Evolutionary conservation across 1,140 invertebrate genomes (phyloP).

Genomic region (Drosophila athabasca): DNA sequence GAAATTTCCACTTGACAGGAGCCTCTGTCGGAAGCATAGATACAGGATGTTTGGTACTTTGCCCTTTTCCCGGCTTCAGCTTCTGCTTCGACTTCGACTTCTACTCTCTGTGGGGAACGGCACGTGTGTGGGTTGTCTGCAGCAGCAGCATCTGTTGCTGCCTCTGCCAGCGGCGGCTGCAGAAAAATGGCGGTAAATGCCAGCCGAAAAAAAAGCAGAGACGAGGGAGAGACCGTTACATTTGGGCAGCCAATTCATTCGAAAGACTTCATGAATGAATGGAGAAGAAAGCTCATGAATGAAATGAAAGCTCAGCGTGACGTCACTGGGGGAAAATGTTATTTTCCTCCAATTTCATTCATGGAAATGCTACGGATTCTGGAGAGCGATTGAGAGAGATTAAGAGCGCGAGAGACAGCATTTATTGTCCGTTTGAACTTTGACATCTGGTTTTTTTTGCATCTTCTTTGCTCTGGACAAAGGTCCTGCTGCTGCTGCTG

Average conservation of each 20-base stretch:
- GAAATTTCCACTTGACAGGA: conserved; percentile 41
- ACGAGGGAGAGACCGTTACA: no score
- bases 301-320: conserved; percentile 64
- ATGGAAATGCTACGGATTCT: conserved; percentile 10
- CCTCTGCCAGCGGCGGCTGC: conserved; percentile 1
- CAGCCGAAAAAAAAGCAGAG: conserved; percentile 5
- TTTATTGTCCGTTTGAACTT: conserved; percentile 46
- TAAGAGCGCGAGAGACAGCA: neutral
- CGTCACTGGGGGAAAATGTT: conserved; percentile 22
- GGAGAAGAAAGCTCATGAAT: conserved; percentile 56
- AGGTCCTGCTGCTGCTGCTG: neutral
- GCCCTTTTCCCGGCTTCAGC: conserved; percentile 57
- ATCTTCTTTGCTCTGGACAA: neutral
- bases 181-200: conserved; percentile 50
- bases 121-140: conserved; percentile 56
- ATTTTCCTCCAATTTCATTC: conserved; percentile 40
- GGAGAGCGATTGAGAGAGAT: neutral
- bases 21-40: conserved; percentile 6
- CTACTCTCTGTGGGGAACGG: neutral
- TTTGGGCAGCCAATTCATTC: neutral
- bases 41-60: conserved; percentile 50
- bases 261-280: conserved; percentile 50
- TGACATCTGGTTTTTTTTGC: conserved; percentile 42
- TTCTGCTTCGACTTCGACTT: neutral
- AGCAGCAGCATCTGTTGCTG: neutral